Evolutionary conservation across 2,113 vertebrate species (phyloP).

Genomic region (Ceyx melanurus): DNA sequence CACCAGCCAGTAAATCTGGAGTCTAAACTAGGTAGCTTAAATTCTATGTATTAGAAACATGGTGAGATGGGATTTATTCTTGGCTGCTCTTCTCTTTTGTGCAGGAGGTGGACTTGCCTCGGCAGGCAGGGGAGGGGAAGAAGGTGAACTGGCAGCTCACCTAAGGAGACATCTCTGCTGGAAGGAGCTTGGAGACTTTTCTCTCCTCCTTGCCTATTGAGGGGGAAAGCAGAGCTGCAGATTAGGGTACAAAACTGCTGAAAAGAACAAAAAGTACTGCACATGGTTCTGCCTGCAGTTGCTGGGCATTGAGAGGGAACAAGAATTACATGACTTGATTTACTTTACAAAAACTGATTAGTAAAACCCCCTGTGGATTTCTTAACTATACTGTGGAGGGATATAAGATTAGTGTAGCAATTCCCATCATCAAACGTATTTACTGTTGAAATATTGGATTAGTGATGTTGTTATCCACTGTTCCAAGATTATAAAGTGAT

Average conservation of each 20-base stretch:
- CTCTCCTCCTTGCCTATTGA: background rate
- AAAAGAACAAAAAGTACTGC: background rate
- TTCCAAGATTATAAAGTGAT: constrained; percentile 72
- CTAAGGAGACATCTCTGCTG: background rate
- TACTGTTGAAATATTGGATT: constrained; percentile 74
- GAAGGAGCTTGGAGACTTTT: background rate
- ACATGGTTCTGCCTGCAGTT: background rate
- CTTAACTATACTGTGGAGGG: constrained; percentile 60
- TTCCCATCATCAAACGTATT: constrained; percentile 73
- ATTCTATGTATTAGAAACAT: background rate
- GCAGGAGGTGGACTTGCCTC: background rate
- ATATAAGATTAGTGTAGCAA: constrained; percentile 71
- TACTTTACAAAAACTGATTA: constrained; percentile 72
- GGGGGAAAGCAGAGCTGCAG: background rate
- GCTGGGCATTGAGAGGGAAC: constrained; percentile 15
- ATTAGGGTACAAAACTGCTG: background rate
- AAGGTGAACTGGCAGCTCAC: background rate
- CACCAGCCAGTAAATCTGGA: background rate
- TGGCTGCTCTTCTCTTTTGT: background rate
- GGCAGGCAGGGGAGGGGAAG: fast-evolving
- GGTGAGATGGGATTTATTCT: fast-evolving
- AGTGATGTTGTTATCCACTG: constrained; percentile 72
- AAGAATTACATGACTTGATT: constrained; percentile 65
- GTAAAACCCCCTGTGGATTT: constrained; percentile 63
- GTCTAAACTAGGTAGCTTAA: background rate